Evolutionary conservation across 2,888 invertebrate genomes (phyloP).

Genomic region (Eulithis testata): DNA sequence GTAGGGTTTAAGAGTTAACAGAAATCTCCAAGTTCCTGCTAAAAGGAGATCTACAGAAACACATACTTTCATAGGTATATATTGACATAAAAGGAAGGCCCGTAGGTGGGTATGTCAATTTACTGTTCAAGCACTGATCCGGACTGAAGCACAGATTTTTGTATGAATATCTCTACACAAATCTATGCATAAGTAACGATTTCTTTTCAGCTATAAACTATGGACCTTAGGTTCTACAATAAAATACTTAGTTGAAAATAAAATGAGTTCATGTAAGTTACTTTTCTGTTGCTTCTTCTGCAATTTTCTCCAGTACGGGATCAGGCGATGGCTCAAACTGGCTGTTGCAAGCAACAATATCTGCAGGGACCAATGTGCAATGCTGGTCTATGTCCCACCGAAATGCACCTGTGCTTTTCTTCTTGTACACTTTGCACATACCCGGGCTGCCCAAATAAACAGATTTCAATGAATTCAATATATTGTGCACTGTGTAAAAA

Average conservation of each 20-base stretch:
- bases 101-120: too few species aligned
- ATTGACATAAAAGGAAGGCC: too few species aligned
- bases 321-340: slow-evolving; percentile 86
- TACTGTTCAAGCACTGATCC: too few species aligned
- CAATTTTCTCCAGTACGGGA: slow-evolving; percentile 85
- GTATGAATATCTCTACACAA: too few species aligned
- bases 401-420: slow-evolving; percentile 65
- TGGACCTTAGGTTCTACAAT: not conserved
- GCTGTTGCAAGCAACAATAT: slow-evolving; percentile 87
- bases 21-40: too few species aligned
- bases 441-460: slow-evolving; percentile 64
- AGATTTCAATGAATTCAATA: not conserved
- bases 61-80: too few species aligned
- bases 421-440: slow-evolving; percentile 81
- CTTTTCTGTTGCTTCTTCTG: slow-evolving; percentile 88
- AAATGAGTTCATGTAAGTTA: slow-evolving; percentile 44
- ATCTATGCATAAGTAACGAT: too few species aligned
- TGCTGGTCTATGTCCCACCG: slow-evolving; percentile 89
- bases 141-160: too few species aligned
- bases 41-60: too few species aligned
- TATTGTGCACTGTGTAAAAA: too few species aligned
- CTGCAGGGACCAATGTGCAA: slow-evolving; percentile 87
- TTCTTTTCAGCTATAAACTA: too few species aligned
- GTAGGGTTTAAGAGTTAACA: too few species aligned
- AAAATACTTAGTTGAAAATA: not conserved